Evolutionary conservation across 2,888 invertebrate genomes (phyloP), one percentile per base, ranked within the genome.

Genomic region (Zaprionus bogoriensis): DNA sequence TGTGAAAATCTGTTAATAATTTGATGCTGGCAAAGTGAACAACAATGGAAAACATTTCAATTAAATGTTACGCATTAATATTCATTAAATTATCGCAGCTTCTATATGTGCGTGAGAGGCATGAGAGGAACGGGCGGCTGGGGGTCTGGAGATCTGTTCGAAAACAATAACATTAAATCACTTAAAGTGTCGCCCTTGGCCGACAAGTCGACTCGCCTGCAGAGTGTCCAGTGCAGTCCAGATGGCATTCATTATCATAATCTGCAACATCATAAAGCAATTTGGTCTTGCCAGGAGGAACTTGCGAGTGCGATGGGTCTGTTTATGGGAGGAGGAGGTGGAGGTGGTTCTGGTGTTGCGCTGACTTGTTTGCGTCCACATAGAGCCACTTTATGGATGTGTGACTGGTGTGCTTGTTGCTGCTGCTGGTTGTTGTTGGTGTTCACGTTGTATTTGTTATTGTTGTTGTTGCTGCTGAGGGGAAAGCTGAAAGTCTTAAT

Each of bases 151-250:
- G 28, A 52, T 38, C 65, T 61, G 59, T 58, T 53, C 61, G 47
- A 74, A 74, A 84, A 87, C 89, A 84, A 88, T 89, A 84, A 88
- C 88, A 87, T 89, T 89, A 89, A 89, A 89, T 89, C 89, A 89
- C 89, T 89, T 89, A 80, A 88, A 87, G 88, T 89, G 89, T 88
- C 89, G 76, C 67, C 67, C 72, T 69, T 64, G 55, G 67, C 62
- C 44, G 19, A 9, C 38, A 30, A 36, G 27, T 50, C n/a, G 22
- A 20, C n/a, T 12, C 32, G 38, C 48, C 38, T 23, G 36, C 30
- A 19, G 25, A 45, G 27, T 54, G 57, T 51, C 42, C 55, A 77
- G 74, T 73, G 78, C 74, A 20, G 67, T 74, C 78, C 89, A 89
- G 89, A 89, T 89, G 88, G 84, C 77, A 74, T 74, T 79, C 82